Evolutionary conservation across 2,113 vertebrate species (phyloP), one percentile per base, ranked within the genome.

Genomic region (Puntigrus tetrazona): DNA sequence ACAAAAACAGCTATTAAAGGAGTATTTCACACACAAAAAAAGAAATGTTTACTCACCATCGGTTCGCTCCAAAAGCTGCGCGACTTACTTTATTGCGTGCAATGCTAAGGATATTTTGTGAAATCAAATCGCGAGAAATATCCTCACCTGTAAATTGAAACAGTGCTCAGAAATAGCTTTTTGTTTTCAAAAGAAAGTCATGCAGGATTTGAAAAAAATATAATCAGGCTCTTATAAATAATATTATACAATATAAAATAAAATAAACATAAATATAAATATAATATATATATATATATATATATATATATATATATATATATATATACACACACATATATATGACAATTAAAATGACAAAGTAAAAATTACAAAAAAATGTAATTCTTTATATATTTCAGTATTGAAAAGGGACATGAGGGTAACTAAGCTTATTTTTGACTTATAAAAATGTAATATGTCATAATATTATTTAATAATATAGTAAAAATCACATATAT

Each of bases 1-100:
- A 78, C 41, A 70, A 20, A 84, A 84, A 31, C 18, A 52, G 34
- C 31, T 50, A 50, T 65, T 73, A 84, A 43, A 29, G 14, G 38
- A 41, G 38, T 14, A 1, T 27, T 72, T 72, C 38, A 70, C 3
- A 70, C 3, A 41, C 20, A 41, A 41, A 59, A 29, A 65, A 20
- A 20, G 25, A n/a, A 16, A 14, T 5, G 43, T 43, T 73, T 43
- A 73, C 10, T 45, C 38, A 73, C 38, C 22, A 7, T 43, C 1
- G 5, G 1, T 9, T 11, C 0, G 1, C 20, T 70, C 22, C 11
- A 45, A 45, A 73, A 73, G 2, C 69, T 43, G 69, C 11, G 27
- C 14, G 38, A 43, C 5, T 43, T 43, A 14, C 34, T 69, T 69
- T 69, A 36, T 22, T 69, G 31, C 5, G 31, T 36, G 4, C 25